Percentiles rank a stretch among this genome's conserved stretches.
Evolutionary conservation across 2,113 vertebrate genomes (phyloP).

Genomic region (Nothoprocta perdicaria): DNA sequence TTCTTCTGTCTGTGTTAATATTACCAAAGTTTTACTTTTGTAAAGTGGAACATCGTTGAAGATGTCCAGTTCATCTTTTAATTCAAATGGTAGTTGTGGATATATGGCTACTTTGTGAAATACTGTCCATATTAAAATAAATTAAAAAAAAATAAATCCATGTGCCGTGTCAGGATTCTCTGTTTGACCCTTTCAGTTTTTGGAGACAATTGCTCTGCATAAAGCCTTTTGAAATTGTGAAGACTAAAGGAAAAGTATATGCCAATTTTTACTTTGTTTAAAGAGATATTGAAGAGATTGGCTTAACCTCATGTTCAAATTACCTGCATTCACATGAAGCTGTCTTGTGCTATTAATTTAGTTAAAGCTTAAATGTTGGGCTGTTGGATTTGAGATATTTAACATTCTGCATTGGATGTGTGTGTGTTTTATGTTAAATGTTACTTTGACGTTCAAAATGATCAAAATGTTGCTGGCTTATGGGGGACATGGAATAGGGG

Average conservation of each 20-base stretch:
- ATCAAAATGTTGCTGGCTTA: not conserved
- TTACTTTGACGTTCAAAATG: not conserved
- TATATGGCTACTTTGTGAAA: not conserved
- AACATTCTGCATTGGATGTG: not conserved
- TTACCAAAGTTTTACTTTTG: not conserved
- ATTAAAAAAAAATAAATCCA: not conserved
- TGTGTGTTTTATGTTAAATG: not conserved
- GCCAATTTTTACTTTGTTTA: not conserved
- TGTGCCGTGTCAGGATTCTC: not conserved
- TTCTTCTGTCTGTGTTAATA: not conserved
- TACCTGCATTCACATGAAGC: not conserved
- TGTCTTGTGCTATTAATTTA: not conserved
- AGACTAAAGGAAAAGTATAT: not conserved
- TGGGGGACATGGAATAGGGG: not conserved
- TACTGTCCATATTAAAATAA: not conserved
- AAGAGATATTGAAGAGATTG: not conserved
- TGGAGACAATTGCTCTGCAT: not conserved
- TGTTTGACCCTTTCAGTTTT: not conserved
- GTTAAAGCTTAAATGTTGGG: not conserved
- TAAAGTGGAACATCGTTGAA: not conserved
- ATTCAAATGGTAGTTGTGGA: not conserved
- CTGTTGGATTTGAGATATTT: not conserved
- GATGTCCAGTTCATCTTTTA: not conserved
- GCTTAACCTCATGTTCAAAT: not conserved
- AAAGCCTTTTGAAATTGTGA: not conserved